Percentiles rank a stretch among this genome's conserved stretches.
phyloP scores from a whole-genome alignment of 1,140 invertebrate genomes.

The Drosophila orosa region DNA sequence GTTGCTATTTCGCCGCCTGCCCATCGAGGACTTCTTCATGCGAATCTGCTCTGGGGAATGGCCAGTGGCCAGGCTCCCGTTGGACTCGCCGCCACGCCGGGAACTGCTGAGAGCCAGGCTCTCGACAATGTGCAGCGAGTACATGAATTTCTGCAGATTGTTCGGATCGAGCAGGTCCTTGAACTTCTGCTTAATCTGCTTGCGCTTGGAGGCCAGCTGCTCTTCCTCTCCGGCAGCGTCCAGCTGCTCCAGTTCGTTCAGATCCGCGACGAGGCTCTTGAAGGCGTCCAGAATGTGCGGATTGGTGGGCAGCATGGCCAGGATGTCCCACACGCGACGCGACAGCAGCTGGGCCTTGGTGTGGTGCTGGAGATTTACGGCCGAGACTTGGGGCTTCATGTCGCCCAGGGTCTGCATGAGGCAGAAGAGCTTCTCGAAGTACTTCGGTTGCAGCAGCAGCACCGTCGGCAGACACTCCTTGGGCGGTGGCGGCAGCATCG shows the following conservation, averaged over 20 bases:
- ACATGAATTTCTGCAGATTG: conserved; percentile 97
- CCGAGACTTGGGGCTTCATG: conserved; percentile 90
- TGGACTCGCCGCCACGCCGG: conserved; percentile 46
- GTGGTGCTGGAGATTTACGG: conserved; percentile 89
- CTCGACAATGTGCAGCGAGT: conserved; percentile 96
- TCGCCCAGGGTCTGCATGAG: conserved; percentile 94
- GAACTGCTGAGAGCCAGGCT: conserved; percentile 82
- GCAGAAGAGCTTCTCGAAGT: conserved; percentile 95
- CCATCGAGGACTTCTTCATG: conserved; percentile 47
- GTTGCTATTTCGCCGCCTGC: conserved; percentile 65
- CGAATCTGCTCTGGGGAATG: conserved; percentile 53
- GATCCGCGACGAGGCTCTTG: conserved; percentile 88
- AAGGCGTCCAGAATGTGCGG: conserved; percentile 93
- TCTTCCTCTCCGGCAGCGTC: conserved; percentile 54
- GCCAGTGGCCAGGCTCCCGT: conserved; percentile 57
- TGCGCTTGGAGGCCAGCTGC: conserved; percentile 65
- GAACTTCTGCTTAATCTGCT: conserved; percentile 85
- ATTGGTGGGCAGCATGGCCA: conserved; percentile 95
- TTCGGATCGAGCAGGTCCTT: conserved; percentile 92
- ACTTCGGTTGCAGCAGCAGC: conserved; percentile 91
- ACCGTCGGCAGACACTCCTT: conserved; percentile 93
- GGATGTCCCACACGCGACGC: conserved; percentile 95
- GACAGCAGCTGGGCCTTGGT: conserved; percentile 96
- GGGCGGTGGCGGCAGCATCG: conserved; percentile 91
- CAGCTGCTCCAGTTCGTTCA: conserved; percentile 60